Evolutionary conservation across 2,113 vertebrate genomes (phyloP), one percentile per base, ranked within the genome.

Genomic region (Gallinago paraguaiae): DNA sequence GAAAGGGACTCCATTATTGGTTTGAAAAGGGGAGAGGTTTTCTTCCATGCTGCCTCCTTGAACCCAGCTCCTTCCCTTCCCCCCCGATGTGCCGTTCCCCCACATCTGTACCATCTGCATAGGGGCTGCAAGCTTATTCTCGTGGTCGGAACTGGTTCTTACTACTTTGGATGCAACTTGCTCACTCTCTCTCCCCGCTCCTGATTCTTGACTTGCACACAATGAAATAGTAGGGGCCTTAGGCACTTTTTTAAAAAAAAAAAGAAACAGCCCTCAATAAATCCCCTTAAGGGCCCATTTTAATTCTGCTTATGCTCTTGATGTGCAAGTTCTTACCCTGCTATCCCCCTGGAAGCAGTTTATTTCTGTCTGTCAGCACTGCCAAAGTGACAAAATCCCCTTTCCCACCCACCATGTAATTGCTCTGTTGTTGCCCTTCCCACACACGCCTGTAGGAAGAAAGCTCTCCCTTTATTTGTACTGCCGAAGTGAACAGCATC

Each of bases 401-500:
- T 96, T 97, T 95, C 91, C 95, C 95, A 92, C 96, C 93, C 95
- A 97, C 96, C 81, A 91, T 39, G 88, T 96, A 96, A 96, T 97
- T 96, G 95, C 95, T 96, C 96, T 95, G 96, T 96, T 97, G 91
- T 94, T 97, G 93, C 93, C 96, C 95, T 96, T 96, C 96, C 96
- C 93, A 97, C 96, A 94, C 92, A 96, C 0, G 81, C 83, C 96
- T 85, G 90, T 70, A 93, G 96, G 96, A 82, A 96, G 95, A 9
- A 93, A 96, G 74, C 86, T 94, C 78, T 89, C 1, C 0, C 92
- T 93, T 82, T 87, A 89, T 93, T 95, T 95, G 86, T 67, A 19
- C 81, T 69, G 88, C 91, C 6, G 3, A 94, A 96, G 92, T 96
- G 96, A 95, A 97, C 63, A 93, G 82, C 95, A 89, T 95, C 91